phyloP scores from a whole-genome alignment of 1,140 invertebrate species.

The Pararge aegeria region DNA sequence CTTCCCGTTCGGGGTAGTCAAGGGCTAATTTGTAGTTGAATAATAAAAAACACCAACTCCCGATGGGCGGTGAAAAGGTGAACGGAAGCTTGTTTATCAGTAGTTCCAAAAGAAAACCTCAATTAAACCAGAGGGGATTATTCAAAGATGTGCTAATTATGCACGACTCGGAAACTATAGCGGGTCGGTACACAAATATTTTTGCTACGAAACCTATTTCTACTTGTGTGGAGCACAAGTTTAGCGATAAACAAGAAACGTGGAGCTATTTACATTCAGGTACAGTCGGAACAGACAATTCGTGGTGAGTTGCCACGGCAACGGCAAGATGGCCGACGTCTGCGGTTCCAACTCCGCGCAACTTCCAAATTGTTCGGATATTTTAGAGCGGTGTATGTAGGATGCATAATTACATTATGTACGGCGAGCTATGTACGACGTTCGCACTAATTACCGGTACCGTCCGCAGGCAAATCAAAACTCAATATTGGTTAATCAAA shows the following conservation, averaged over 20 bases:
- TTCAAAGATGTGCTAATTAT: neutral
- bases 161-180: neutral
- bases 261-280: slow-evolving; percentile 73
- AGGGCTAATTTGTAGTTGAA: too few species aligned
- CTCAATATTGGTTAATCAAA: neutral
- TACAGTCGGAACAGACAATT: slow-evolving; percentile 61
- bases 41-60: too few species aligned
- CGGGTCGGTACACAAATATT: slow-evolving; percentile 17
- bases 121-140: neutral
- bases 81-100: neutral
- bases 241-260: slow-evolving; percentile 57
- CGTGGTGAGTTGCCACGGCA: slow-evolving; percentile 65
- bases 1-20: too few species aligned
- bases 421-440: slow-evolving; percentile 63
- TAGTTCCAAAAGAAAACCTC: neutral
- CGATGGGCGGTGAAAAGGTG: neutral
- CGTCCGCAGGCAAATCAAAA: slow-evolving; percentile 37
- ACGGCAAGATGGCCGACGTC: slow-evolving; percentile 74
- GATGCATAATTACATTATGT: slow-evolving; percentile 77
- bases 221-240: slow-evolving; percentile 34
- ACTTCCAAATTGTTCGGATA: slow-evolving; percentile 77
- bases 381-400: slow-evolving; percentile 72
- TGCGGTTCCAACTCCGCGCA: slow-evolving; percentile 69
- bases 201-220: slow-evolving; percentile 27
- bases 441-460: slow-evolving; percentile 71